Evolutionary conservation across 2,797 vertebrate genomes (phyloP).

Genomic region (Margarornis squamiger): DNA sequence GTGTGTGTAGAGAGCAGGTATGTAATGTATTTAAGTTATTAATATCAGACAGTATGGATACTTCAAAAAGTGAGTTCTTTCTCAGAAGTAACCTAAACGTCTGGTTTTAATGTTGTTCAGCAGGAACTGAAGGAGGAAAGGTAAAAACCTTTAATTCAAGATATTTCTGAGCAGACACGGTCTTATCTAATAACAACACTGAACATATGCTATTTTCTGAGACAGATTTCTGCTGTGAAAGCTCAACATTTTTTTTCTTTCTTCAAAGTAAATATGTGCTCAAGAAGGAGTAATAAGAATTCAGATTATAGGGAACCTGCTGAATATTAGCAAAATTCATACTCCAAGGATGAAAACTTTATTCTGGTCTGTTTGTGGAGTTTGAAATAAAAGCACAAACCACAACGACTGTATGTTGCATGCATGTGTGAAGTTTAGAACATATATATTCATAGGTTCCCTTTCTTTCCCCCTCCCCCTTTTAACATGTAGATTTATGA

Average conservation of each 20-base stretch:
- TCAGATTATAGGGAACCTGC: background rate
- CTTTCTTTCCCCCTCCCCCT: slow-evolving; percentile 64
- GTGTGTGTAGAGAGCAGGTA: background rate
- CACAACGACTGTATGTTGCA: background rate
- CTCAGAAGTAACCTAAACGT: slow-evolving; percentile 34
- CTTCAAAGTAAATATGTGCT: slow-evolving; percentile 19
- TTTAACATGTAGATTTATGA: slow-evolving; percentile 92
- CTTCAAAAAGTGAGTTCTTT: slow-evolving; percentile 29
- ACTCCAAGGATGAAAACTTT: background rate
- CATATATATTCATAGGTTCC: slow-evolving; percentile 69
- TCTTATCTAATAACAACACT: slow-evolving; percentile 44
- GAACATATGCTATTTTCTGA: slow-evolving; percentile 24
- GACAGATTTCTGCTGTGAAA: slow-evolving; percentile 34
- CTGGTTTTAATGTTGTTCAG: slow-evolving; percentile 48
- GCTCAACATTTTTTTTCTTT: background rate
- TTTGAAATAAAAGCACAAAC: background rate
- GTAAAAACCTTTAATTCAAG: slow-evolving; percentile 35
- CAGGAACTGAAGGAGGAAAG: slow-evolving; percentile 8
- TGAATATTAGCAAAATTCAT: background rate
- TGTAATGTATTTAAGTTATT: slow-evolving; percentile 1
- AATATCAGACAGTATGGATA: background rate
- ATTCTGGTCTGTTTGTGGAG: background rate
- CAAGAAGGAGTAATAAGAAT: slow-evolving; percentile 5
- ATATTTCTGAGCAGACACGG: slow-evolving; percentile 17
- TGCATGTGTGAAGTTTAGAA: slow-evolving; percentile 52